Conservation (phyloP, 1,140 invertebrate species). For the Drosophila auraria region DNA sequence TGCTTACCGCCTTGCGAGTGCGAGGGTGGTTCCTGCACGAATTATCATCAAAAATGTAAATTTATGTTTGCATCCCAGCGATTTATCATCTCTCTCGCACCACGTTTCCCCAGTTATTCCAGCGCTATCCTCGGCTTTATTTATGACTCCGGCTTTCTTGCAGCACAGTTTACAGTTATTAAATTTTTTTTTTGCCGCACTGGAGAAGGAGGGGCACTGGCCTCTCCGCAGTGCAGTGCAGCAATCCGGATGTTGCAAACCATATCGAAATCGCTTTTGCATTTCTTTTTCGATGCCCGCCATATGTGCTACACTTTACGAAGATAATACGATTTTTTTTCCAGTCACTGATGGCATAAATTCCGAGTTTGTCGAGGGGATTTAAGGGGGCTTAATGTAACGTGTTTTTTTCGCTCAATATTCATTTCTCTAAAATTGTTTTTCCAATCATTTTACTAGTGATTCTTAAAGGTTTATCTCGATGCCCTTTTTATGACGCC, state of each 20-base stretch:
- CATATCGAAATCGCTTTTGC: constrained; percentile 32
- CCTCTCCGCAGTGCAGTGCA: constrained; percentile 21
- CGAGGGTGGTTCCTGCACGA: constrained; percentile 26
- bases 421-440: background rate
- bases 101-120: constrained; percentile 2
- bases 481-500: background rate
- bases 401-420: background rate
- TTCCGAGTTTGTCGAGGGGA: constrained; percentile 8
- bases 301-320: constrained; percentile 31
- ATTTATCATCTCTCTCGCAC: constrained; percentile 67
- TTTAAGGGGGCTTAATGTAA: constrained; percentile 8
- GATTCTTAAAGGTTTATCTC: no score
- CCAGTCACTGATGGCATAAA: constrained; percentile 1
- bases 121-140: constrained; percentile 35
- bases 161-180: constrained; percentile 65
- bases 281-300: constrained; percentile 30
- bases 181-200: constrained; percentile 46
- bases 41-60: constrained; percentile 83
- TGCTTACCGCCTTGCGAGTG: constrained; percentile 9
- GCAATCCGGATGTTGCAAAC: constrained; percentile 31
- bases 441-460: background rate
- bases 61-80: constrained; percentile 72
- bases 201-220: background rate
- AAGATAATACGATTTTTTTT: constrained; percentile 8
- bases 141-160: constrained; percentile 61